These are phyloP conservation scores for Rhagonycha lutea DNA, from an alignment of 2,888 invertebrate genomes.

Conservation along the genomic window DNA sequence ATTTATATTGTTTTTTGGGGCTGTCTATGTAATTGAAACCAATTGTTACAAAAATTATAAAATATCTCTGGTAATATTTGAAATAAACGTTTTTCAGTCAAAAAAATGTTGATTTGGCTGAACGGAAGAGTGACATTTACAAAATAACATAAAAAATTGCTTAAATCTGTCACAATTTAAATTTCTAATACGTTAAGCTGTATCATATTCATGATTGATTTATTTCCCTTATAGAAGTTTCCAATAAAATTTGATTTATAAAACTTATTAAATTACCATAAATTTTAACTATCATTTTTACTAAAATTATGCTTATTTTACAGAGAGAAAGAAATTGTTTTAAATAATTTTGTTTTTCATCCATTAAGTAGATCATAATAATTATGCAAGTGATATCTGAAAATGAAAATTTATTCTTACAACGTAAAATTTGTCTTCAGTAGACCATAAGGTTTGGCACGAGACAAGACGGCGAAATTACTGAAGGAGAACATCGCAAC, in stretches of 20 bases:
- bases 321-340: background rate
- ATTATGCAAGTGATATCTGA: background rate
- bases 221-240: background rate
- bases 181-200: conserved; percentile 1
- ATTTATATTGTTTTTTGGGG: conserved; percentile 12
- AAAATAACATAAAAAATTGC: background rate
- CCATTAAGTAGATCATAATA: no score
- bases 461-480: conserved; percentile 41
- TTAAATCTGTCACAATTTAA: conserved; percentile 3
- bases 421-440: conserved; percentile 27
- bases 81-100: background rate
- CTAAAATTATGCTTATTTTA: background rate
- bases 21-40: background rate
- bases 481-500: conserved; percentile 53
- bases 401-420: background rate
- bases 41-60: background rate
- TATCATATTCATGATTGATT: conserved; percentile 1
- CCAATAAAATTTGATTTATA: background rate
- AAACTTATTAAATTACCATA: background rate
- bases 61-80: background rate
- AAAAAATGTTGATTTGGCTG: background rate
- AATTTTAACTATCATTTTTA: background rate
- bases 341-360: no score
- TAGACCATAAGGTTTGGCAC: conserved; percentile 47
- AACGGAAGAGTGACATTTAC: background rate